These are phyloP conservation scores for Ascidia mentula DNA, from an alignment of 23 tunicate genomes.

Conservation along the genomic window DNA sequence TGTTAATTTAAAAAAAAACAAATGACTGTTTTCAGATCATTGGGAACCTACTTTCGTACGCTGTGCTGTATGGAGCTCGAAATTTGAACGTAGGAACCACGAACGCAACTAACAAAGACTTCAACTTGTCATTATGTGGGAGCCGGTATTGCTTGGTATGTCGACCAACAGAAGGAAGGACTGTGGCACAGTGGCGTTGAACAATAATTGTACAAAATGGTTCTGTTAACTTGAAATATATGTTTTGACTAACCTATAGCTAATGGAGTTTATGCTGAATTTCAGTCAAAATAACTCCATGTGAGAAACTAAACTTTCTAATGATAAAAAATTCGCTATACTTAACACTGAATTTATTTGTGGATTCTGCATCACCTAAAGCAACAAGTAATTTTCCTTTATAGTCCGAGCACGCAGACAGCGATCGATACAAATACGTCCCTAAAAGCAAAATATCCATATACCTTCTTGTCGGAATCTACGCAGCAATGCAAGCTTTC, in stretches of 20 bases:
- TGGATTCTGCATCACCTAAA: too few species aligned
- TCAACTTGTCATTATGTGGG: conserved; percentile 9
- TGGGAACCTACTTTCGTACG: conserved; percentile 30
- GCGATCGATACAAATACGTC: conserved; percentile 10
- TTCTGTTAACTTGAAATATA: too few species aligned
- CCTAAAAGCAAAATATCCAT: conserved; percentile 16
- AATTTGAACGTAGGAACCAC: background rate
- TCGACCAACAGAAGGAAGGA: too few species aligned
- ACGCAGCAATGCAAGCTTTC: background rate
- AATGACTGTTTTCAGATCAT: conserved; percentile 10
- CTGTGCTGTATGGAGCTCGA: conserved; percentile 15
- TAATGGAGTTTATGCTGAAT: too few species aligned
- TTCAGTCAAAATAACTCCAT: too few species aligned
- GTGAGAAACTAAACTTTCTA: too few species aligned
- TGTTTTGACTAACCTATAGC: too few species aligned
- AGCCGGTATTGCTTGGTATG: conserved; percentile 18
- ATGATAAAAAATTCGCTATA: too few species aligned
- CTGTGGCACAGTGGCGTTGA: too few species aligned
- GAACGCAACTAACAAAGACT: background rate
- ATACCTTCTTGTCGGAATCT: conserved; percentile 5
- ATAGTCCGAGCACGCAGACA: background rate
- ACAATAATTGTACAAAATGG: too few species aligned
- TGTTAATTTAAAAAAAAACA: background rate
- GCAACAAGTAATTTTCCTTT: background rate
- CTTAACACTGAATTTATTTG: too few species aligned